Base-by-base conservation (phyloP, 2,113 vertebrate species). In the Ivindomyrus marchei region DNA sequence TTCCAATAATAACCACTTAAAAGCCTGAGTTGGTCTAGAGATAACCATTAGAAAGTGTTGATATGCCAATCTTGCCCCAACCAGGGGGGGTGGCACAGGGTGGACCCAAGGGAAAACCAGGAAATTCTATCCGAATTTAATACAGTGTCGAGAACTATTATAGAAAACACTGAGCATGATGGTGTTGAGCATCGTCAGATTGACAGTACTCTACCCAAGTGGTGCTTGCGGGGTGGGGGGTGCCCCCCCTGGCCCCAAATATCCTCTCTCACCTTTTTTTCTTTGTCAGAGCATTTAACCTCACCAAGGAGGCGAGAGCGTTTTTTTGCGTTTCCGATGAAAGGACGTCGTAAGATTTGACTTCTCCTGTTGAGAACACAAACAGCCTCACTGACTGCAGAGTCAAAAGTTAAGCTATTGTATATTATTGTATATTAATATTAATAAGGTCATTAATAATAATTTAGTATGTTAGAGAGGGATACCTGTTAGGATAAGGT, bases 301-400 rank as follows among this genome's bases (percentile, higher is more conserved):
- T 94, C 56, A 95, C 93, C 85, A 98, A 96, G 50, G 97, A 95
- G 17, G 95, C 92, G 90, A 99, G 91, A 90, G 95, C 95, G 53
- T 99, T 99, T 91, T 98, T 99, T 90, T 98, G 97, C 46, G 95
- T 92, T 90, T 99, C 97, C 0, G 97, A 97, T 31, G 98, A 99
- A 21, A 99, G 94, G 0, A 95, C 95, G 88, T 99, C 98, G 0
- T 97, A 97, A 91, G 97, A 97, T 50, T 94, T 92, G 0, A 95
- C 96, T 80, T 93, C 92, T 83, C 96, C 98, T 99, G 90, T 0
- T 31, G 31, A 6, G 90, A 56, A 77, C 11, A 91, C 49, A 89
- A 0, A 88, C 24, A 27, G 15, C 4, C 85, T 19, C 10, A 45
- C 45, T 24, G 21, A 47, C 15, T 3, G 80, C 45, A 91, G 47